phyloP scores from a whole-genome alignment of 2,113 vertebrate species.

The Microtus montanus region DNA sequence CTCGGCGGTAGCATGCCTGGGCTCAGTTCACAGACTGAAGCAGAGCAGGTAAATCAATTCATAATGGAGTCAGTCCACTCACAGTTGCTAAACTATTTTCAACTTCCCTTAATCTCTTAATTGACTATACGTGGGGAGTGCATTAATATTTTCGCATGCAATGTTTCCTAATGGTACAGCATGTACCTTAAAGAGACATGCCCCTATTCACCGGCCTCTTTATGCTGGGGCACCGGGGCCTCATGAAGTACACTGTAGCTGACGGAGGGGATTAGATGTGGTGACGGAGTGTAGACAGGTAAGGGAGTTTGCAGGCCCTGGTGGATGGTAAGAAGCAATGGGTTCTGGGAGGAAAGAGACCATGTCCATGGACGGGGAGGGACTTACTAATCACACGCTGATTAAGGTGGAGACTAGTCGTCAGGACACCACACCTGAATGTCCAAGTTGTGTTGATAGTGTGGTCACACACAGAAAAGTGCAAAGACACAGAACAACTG shows the following conservation, averaged over 20 bases:
- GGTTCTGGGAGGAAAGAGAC: neutral
- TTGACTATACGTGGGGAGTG: neutral
- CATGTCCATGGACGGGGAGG: neutral
- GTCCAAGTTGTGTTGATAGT: neutral
- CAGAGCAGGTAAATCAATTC: neutral
- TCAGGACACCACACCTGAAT: neutral
- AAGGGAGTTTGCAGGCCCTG: neutral
- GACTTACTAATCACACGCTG: neutral
- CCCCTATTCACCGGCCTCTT: neutral
- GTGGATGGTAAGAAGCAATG: neutral
- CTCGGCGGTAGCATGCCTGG: neutral
- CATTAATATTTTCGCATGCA: neutral
- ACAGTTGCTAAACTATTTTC: neutral
- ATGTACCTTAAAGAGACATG: neutral
- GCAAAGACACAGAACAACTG: neutral
- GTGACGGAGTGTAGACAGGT: neutral
- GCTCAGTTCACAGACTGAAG: neutral
- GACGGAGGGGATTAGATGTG: no score
- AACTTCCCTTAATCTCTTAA: neutral
- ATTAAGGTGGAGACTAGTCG: neutral
- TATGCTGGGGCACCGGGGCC: accelerated
- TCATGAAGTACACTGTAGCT: accelerated
- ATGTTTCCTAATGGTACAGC: neutral
- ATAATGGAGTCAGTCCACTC: neutral
- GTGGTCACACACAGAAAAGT: neutral